Conservation (phyloP, 2,888 invertebrate species). For the Zygogramma bicolorata region DNA sequence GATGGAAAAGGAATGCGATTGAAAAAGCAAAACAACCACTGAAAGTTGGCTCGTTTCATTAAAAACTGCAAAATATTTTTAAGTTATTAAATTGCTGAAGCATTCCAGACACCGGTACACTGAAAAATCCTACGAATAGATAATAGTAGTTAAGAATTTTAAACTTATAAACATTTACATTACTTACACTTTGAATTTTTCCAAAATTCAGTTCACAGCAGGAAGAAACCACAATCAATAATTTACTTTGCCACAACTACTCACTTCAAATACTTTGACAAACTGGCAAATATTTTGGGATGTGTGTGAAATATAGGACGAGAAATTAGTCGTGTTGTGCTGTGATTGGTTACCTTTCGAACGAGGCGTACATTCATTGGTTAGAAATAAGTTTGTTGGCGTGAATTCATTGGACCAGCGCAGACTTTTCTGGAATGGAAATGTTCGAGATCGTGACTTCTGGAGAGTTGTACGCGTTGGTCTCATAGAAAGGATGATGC, state of each 20-base stretch:
- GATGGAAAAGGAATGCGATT: background rate
- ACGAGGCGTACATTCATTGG: constrained; percentile 68
- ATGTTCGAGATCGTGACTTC: background rate
- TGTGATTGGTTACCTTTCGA: constrained; percentile 68
- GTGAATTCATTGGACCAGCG: constrained; percentile 75
- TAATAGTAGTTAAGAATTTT: too few species aligned
- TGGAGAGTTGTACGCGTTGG: background rate
- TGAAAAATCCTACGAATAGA: too few species aligned
- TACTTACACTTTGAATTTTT: constrained; percentile 21
- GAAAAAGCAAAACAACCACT: background rate
- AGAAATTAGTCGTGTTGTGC: constrained; percentile 69
- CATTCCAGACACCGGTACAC: background rate
- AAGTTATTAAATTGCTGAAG: background rate
- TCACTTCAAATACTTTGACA: constrained; percentile 35
- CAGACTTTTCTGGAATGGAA: background rate
- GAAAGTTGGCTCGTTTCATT: too few species aligned
- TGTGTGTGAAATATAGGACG: constrained; percentile 58
- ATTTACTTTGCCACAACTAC: constrained; percentile 11
- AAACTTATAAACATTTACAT: too few species aligned
- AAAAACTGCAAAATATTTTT: background rate
- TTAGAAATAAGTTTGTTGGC: constrained; percentile 71
- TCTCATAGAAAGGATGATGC: constrained; percentile 2
- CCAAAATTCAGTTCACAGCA: constrained; percentile 12
- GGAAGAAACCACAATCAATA: constrained; percentile 29
- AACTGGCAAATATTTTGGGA: constrained; percentile 48